A percentile compares a stretch with the other conserved stretches of the same genome.
phyloP scores from a whole-genome alignment of 2,113 vertebrate genomes.

The Platichthys stellatus region DNA sequence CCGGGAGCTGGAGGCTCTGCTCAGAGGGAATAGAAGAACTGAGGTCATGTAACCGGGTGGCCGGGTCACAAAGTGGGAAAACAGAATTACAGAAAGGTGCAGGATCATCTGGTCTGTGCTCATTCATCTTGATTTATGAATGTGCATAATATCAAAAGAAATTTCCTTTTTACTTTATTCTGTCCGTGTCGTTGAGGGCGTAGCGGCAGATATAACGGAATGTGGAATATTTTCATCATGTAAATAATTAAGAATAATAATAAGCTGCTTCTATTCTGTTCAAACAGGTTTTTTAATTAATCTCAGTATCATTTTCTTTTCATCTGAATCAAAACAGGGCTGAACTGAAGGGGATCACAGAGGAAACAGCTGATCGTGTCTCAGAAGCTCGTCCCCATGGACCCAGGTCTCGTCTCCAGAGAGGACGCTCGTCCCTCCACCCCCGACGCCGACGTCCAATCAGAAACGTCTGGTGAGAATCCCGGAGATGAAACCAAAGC shows the following conservation, averaged over 20 bases:
- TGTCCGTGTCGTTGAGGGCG: background rate
- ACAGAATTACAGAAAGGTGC: too few relatives aligned
- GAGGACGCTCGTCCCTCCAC: conserved; percentile 24
- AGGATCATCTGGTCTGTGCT: too few relatives aligned
- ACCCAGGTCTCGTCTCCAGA: conserved; percentile 16
- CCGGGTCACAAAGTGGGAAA: too few relatives aligned
- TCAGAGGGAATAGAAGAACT: background rate
- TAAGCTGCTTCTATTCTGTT: too few relatives aligned
- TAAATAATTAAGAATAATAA: too few relatives aligned
- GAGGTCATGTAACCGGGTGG: background rate
- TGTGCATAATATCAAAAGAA: too few relatives aligned
- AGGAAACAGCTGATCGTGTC: background rate
- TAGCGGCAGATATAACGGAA: too few relatives aligned
- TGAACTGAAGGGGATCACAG: background rate
- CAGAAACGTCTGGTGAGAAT: background rate
- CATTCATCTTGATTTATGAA: too few relatives aligned
- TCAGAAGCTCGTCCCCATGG: conserved; percentile 34
- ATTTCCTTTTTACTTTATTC: background rate
- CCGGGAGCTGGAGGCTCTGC: background rate
- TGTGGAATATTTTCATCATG: too few relatives aligned
- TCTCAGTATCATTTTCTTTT: conserved; percentile 18
- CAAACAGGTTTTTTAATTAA: too few relatives aligned
- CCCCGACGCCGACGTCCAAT: conserved; percentile 3
- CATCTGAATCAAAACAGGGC: conserved; percentile 3
- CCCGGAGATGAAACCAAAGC: background rate